These are phyloP conservation scores for Martes martes DNA, from an alignment of 2,113 vertebrate genomes.

Conservation along the genomic window DNA sequence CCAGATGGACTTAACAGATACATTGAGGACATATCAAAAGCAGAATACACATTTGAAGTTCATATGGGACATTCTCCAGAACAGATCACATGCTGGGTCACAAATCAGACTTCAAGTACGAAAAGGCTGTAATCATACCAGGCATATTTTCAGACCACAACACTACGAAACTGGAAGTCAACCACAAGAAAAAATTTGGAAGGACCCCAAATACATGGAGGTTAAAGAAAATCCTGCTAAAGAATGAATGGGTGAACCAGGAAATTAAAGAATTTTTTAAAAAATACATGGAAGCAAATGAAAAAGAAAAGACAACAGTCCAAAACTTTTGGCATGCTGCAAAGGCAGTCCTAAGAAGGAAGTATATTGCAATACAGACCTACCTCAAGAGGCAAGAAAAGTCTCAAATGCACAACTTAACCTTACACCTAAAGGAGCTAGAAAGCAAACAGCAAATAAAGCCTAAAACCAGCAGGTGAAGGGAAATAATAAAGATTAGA, in stretches of 20 bases:
- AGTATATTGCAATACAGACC: not conserved
- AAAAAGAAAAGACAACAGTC: not conserved
- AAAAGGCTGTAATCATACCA: not conserved
- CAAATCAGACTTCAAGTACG: not conserved
- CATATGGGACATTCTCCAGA: not conserved
- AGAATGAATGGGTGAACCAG: not conserved
- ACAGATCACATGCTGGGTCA: not conserved
- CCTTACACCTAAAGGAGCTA: not conserved
- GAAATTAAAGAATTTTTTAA: not conserved
- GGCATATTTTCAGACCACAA: not conserved
- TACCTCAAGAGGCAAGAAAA: not conserved
- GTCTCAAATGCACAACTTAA: not conserved
- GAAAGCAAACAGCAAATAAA: not conserved
- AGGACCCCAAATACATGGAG: not conserved
- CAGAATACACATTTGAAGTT: not conserved
- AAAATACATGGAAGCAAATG: not conserved
- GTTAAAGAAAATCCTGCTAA: not conserved
- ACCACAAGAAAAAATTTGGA: not conserved
- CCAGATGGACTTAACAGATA: not conserved
- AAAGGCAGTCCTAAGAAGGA: not conserved
- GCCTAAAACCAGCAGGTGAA: not conserved
- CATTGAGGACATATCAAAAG: not conserved
- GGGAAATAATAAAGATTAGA: not conserved
- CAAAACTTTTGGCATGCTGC: not conserved
- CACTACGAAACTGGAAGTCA: not conserved